A percentile compares a stretch with the other conserved stretches of the same genome.
Conservation (phyloP, 2,113 vertebrate species). For the Zosterops pallidus region DNA sequence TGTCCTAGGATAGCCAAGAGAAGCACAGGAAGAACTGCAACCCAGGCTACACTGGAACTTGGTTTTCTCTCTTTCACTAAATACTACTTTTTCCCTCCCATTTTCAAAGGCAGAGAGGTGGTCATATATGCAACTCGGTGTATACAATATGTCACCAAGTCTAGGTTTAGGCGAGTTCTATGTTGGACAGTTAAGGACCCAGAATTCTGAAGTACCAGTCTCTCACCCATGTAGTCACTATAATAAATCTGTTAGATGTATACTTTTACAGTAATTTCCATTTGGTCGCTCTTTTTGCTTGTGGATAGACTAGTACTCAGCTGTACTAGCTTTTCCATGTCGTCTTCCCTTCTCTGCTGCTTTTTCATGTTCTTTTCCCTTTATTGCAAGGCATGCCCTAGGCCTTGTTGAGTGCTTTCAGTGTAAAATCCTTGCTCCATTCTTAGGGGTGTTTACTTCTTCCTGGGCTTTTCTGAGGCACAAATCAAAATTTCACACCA, state of each 20-base stretch:
- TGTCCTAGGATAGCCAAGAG: not conserved
- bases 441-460: not conserved
- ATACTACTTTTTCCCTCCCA: not conserved
- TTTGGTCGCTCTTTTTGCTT: accelerated
- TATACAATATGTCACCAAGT: not conserved
- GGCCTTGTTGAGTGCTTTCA: not conserved
- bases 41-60: not conserved
- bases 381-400: not conserved
- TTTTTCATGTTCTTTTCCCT: not conserved
- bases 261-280: not conserved
- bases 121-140: not conserved
- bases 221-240: not conserved
- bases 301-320: not conserved
- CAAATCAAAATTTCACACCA: not conserved
- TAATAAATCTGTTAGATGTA: not conserved
- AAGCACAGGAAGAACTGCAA: not conserved
- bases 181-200: not conserved
- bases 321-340: accelerated
- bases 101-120: not conserved
- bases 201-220: not conserved
- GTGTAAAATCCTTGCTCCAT: not conserved
- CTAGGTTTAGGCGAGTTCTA: accelerated
- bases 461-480: not conserved
- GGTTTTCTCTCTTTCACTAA: not conserved
- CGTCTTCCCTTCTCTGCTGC: not conserved